Percentiles rank a stretch among this genome's conserved stretches.
phyloP scores from a whole-genome alignment of 30 jellyfish, hydroid and myxozoan genomes.

The Rhopilema esculentum region DNA sequence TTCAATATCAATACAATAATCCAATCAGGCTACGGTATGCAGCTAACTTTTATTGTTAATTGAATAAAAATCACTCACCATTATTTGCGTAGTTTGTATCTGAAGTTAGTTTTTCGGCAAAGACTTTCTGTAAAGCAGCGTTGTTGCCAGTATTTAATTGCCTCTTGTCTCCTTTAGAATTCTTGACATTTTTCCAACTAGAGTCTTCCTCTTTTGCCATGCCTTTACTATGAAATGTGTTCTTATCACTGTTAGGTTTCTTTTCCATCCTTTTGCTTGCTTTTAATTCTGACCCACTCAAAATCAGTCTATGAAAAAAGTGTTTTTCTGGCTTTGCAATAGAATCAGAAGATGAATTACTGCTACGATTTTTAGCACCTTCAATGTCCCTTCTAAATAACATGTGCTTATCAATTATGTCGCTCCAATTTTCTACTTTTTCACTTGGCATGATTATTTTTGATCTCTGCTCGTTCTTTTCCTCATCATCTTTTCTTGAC shows the following conservation, averaged over 20 bases:
- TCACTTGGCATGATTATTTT: background rate
- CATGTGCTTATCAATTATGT: slow-evolving; percentile 1
- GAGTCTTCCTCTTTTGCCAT: background rate
- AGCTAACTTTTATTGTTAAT: no score
- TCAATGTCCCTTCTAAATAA: background rate
- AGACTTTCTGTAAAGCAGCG: slow-evolving; percentile 65
- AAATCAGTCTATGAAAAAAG: slow-evolving; percentile 4
- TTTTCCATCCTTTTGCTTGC: background rate
- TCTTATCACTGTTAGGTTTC: background rate
- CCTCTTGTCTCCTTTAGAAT: slow-evolving; percentile 41
- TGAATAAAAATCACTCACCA: slow-evolving; percentile 59
- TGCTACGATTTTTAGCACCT: background rate
- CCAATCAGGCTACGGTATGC: no score
- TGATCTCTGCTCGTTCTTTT: background rate
- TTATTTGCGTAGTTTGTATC: slow-evolving; percentile 74
- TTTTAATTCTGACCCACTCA: no score
- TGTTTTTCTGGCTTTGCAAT: background rate
- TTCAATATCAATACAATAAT: no score
- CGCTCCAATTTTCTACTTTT: background rate
- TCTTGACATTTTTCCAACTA: background rate
- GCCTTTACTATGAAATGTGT: background rate
- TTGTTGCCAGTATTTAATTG: slow-evolving; percentile 19
- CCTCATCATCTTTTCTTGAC: slow-evolving; percentile 31
- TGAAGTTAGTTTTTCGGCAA: slow-evolving; percentile 78
- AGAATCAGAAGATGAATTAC: background rate